phyloP scores from a whole-genome alignment of 2,113 vertebrate genomes.

The Gorsachius goisagi region DNA sequence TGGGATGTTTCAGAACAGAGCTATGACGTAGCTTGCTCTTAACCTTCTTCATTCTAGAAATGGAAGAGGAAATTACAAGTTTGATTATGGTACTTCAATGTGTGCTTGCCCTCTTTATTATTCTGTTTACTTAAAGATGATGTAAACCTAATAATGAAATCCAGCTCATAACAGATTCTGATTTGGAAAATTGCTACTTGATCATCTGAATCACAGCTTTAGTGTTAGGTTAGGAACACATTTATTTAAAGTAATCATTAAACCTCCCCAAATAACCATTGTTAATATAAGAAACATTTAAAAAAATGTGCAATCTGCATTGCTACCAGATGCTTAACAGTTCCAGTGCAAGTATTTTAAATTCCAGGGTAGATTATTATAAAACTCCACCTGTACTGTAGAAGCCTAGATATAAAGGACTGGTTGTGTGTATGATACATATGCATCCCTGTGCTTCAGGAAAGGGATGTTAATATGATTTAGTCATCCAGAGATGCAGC shows the following conservation, averaged over 20 bases:
- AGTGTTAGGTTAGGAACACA: slow-evolving; percentile 2
- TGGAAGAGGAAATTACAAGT: slow-evolving; percentile 46
- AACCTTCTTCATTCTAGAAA: slow-evolving; percentile 53
- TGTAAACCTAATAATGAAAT: slow-evolving; percentile 54
- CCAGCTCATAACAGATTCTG: slow-evolving; percentile 57
- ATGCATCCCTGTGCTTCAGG: not conserved
- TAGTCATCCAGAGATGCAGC: not conserved
- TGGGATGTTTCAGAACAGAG: not conserved
- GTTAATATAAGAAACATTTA: not conserved
- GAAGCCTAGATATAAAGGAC: not conserved
- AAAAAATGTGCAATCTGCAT: not conserved
- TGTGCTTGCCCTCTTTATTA: slow-evolving; percentile 58
- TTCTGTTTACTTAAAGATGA: slow-evolving; percentile 57
- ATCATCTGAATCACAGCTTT: slow-evolving; percentile 36
- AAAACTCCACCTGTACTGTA: not conserved
- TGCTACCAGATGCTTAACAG: not conserved
- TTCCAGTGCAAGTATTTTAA: not conserved
- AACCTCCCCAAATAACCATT: slow-evolving; percentile 30
- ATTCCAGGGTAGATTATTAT: not conserved
- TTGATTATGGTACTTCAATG: slow-evolving; percentile 41
- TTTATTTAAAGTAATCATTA: slow-evolving; percentile 44
- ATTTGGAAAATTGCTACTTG: slow-evolving; percentile 66
- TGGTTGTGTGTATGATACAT: not conserved
- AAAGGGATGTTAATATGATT: not conserved
- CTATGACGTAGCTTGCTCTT: not conserved